These are phyloP conservation scores for Melozone crissalis DNA, from an alignment of 2,113 vertebrate genomes.

Conservation along the genomic window DNA sequence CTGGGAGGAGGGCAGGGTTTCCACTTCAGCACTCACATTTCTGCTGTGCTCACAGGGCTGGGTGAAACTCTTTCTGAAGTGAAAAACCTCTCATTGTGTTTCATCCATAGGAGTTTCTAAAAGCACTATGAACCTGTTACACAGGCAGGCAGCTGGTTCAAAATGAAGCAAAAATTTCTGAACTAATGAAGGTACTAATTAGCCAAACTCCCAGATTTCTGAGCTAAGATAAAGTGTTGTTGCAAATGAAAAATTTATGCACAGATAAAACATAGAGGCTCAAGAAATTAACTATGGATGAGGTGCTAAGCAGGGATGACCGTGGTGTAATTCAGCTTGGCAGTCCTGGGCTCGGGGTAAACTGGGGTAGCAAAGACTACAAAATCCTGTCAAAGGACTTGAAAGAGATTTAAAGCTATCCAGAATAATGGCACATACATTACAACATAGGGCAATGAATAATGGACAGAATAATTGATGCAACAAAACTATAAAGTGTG, in stretches of 20 bases:
- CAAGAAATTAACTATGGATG: constrained; percentile 48
- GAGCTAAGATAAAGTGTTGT: constrained; percentile 26
- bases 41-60: background rate
- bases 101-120: background rate
- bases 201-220: background rate
- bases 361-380: background rate
- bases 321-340: background rate
- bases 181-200: background rate
- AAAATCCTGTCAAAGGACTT: background rate
- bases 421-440: background rate
- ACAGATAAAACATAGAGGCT: background rate
- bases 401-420: constrained; percentile 11
- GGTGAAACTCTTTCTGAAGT: background rate
- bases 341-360: constrained; percentile 9
- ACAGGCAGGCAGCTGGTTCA: background rate
- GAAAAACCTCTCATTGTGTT: background rate
- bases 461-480: background rate
- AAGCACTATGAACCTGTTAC: background rate
- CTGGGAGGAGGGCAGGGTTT: background rate
- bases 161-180: background rate
- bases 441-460: background rate
- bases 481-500: background rate
- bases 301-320: constrained; percentile 19
- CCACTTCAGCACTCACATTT: background rate
- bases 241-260: constrained; percentile 51